phyloP scores from a whole-genome alignment of 1,140 invertebrate genomes.

The Hesperophylax magnus region DNA sequence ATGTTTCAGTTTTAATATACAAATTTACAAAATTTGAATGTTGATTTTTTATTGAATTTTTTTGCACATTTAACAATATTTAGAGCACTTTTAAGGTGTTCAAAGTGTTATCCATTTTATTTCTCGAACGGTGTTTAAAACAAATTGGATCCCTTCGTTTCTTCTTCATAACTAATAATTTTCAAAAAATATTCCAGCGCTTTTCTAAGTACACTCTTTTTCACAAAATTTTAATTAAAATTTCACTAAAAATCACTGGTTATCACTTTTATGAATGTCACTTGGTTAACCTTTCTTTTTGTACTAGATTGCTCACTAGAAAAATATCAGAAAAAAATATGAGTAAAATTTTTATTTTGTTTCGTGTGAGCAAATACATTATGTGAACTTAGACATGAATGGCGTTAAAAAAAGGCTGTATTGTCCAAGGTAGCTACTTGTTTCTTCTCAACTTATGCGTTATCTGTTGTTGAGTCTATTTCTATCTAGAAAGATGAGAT shows the following conservation, averaged over 20 bases:
- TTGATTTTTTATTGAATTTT: not conserved
- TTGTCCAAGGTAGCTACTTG: too few species aligned
- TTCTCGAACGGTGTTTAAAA: constrained; percentile 52
- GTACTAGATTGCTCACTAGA: constrained; percentile 7
- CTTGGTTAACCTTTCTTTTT: not conserved
- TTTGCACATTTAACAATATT: not conserved
- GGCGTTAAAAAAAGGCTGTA: too few species aligned
- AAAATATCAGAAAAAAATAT: too few species aligned
- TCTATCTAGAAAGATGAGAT: too few species aligned
- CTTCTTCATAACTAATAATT: constrained; percentile 53
- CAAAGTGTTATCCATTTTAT: constrained; percentile 36
- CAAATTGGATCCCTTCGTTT: constrained; percentile 53
- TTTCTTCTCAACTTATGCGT: too few species aligned
- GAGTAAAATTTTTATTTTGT: too few species aligned
- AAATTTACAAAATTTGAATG: not conserved
- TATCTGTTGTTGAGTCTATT: too few species aligned
- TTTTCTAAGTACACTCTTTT: not conserved
- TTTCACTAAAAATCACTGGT: not conserved
- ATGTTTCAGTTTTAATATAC: not conserved
- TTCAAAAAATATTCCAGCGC: constrained; percentile 24
- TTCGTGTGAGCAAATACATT: not conserved
- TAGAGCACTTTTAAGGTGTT: constrained; percentile 9
- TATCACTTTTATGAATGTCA: not conserved
- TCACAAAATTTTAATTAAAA: not conserved
- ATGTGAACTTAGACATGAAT: not conserved